A percentile compares a stretch with the other conserved stretches of the same genome.
phyloP scores from a whole-genome alignment of 2,113 vertebrate species.

The Otis tarda region DNA sequence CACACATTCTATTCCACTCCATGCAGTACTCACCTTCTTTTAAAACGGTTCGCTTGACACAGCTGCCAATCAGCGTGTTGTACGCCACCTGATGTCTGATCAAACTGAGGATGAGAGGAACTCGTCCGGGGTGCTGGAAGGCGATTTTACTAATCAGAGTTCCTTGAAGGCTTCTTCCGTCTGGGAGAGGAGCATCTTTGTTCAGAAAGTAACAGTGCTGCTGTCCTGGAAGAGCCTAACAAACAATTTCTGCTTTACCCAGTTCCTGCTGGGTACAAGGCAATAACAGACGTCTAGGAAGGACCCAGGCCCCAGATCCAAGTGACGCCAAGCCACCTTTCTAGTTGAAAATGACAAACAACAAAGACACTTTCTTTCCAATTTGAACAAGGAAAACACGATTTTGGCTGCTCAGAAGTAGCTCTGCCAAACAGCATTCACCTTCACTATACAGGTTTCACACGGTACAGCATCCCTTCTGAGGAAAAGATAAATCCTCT shows the following conservation, averaged over 20 bases:
- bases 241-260: slow-evolving; percentile 17
- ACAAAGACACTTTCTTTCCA: neutral
- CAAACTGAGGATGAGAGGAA: slow-evolving; percentile 88
- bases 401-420: neutral
- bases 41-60: slow-evolving; percentile 90
- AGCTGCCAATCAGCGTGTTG: slow-evolving; percentile 95
- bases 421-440: neutral
- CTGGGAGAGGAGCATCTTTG: slow-evolving; percentile 93
- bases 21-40: slow-evolving; percentile 83
- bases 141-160: slow-evolving; percentile 90
- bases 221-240: slow-evolving; percentile 93
- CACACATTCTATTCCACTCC: accelerated
- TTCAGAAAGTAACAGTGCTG: slow-evolving; percentile 99
- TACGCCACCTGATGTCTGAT: slow-evolving; percentile 94
- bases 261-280: neutral
- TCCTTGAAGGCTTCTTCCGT: slow-evolving; percentile 90
- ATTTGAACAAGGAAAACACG: accelerated
- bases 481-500: neutral
- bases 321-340: neutral
- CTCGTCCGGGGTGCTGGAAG: slow-evolving; percentile 92
- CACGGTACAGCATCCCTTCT: accelerated
- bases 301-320: neutral
- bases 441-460: neutral
- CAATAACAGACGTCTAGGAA: neutral
- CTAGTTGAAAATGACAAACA: neutral